Evolutionary conservation across 2,797 vertebrate species (phyloP).

Genomic region (Hyperoplus lanceolatus): DNA sequence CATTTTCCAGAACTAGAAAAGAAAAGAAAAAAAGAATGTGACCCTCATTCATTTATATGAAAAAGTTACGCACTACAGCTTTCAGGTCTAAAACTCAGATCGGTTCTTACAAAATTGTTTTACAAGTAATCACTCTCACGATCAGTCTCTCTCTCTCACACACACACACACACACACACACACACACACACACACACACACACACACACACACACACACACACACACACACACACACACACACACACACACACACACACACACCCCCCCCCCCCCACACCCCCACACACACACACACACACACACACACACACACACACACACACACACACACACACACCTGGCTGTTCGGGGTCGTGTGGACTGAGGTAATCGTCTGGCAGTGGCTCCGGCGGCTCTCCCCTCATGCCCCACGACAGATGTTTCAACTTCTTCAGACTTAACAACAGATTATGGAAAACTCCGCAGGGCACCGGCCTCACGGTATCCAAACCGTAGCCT

Average conservation of each 20-base stretch:
- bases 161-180: no score
- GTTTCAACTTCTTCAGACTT: constrained; percentile 57
- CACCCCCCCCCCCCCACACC: rapidly evolving
- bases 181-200: no score
- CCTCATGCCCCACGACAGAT: constrained; percentile 78
- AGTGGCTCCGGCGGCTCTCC: constrained; percentile 69
- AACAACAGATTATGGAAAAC: constrained; percentile 70
- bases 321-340: constrained; percentile 28
- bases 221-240: neutral
- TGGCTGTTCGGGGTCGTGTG: constrained; percentile 53
- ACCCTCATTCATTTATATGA: no score
- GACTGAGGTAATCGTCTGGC: constrained; percentile 71
- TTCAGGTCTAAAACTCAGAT: no score
- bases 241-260: neutral
- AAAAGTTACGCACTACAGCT: no score
- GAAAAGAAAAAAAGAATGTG: no score
- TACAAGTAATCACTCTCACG: no score
- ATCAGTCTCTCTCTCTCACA: no score
- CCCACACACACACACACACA: neutral
- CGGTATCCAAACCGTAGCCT: constrained; percentile 66
- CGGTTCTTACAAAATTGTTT: no score
- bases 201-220: neutral
- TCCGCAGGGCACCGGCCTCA: constrained; percentile 61
- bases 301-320: neutral
- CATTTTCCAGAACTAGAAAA: no score